Percentiles rank a stretch among this genome's conserved stretches.
phyloP scores from a whole-genome alignment of 2,888 invertebrate genomes.

The Diaphora mendica region DNA sequence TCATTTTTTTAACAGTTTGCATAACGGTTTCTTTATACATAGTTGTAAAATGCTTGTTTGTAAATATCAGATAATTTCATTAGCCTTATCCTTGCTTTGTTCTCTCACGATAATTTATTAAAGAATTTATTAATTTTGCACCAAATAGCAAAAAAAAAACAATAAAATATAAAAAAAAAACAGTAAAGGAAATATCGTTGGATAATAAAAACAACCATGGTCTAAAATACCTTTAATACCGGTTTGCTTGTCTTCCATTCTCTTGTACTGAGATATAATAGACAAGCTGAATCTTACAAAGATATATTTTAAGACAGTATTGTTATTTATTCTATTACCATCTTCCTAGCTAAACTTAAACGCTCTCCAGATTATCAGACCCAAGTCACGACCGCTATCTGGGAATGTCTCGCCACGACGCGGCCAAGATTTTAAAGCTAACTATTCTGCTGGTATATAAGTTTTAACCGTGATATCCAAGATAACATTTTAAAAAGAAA shows the following conservation, averaged over 20 bases:
- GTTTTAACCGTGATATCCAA: not conserved
- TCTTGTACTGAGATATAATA: not conserved
- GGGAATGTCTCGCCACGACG: slow-evolving; percentile 45
- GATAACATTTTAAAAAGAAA: not conserved
- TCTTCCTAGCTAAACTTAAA: slow-evolving; percentile 25
- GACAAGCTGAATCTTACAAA: not conserved
- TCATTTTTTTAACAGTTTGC: too few relatives aligned
- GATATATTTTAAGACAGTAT: slow-evolving; percentile 9
- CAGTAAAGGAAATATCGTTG: not conserved
- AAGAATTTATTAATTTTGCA: too few relatives aligned
- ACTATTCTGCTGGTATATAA: slow-evolving; percentile 48
- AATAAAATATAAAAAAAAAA: too few relatives aligned
- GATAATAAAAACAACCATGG: not conserved
- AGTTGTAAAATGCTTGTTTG: too few relatives aligned
- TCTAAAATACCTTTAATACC: not conserved
- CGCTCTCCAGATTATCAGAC: slow-evolving; percentile 45
- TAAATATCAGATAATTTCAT: too few relatives aligned
- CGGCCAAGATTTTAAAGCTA: slow-evolving; percentile 58
- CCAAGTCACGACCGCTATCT: slow-evolving; percentile 64
- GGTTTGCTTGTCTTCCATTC: not conserved
- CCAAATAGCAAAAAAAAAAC: too few relatives aligned
- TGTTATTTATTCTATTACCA: slow-evolving; percentile 20
- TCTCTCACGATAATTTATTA: too few relatives aligned
- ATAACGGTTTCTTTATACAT: too few relatives aligned
- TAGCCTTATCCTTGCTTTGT: too few relatives aligned